Evolutionary conservation across 2,888 invertebrate species (phyloP).

Genomic region (Amphipoea oculea): DNA sequence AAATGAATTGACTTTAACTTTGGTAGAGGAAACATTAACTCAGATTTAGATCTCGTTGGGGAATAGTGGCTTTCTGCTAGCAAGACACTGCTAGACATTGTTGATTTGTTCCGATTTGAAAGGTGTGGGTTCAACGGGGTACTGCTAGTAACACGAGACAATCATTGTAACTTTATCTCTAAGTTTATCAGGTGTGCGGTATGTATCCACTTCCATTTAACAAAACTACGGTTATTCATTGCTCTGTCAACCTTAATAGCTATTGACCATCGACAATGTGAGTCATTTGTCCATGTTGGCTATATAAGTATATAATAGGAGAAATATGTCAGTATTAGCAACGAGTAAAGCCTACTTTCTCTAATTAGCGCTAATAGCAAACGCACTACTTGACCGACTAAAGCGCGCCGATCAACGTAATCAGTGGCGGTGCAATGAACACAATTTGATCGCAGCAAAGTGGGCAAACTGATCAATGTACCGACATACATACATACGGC

Average conservation of each 20-base stretch:
- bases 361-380: conserved; percentile 19
- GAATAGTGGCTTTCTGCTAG: not conserved
- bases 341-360: not conserved
- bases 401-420: conserved; percentile 21
- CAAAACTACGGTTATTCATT: conserved; percentile 4
- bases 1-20: not conserved
- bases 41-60: too few species aligned
- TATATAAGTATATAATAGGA: too few species aligned
- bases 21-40: not conserved
- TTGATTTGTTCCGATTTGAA: not conserved
- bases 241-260: not conserved
- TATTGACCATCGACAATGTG: not conserved
- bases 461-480: conserved; percentile 5
- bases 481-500: not conserved
- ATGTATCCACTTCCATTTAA: not conserved
- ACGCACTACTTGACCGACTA: conserved; percentile 7
- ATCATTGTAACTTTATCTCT: conserved; percentile 1
- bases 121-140: not conserved
- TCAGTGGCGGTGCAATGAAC: conserved; percentile 28
- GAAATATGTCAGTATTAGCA: not conserved
- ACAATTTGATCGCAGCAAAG: conserved; percentile 1
- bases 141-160: not conserved
- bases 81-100: too few species aligned
- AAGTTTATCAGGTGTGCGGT: not conserved
- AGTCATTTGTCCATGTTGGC: not conserved